phyloP scores from a whole-genome alignment of 2,888 invertebrate genomes.

The Autographa gamma region DNA sequence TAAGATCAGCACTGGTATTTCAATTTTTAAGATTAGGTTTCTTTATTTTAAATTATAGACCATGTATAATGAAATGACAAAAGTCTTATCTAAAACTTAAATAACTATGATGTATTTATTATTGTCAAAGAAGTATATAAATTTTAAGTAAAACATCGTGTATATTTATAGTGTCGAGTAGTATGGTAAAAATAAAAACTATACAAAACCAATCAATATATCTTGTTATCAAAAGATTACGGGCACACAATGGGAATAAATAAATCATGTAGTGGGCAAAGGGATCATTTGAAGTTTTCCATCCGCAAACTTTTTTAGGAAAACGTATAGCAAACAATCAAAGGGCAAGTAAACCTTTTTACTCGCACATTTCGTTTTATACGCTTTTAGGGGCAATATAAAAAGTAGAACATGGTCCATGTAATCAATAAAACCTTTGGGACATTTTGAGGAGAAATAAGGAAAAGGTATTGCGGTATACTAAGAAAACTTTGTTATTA shows the following conservation, averaged over 20 bases:
- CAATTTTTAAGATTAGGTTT: too few relatives aligned
- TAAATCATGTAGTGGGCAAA: slow-evolving; percentile 61
- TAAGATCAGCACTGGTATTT: too few relatives aligned
- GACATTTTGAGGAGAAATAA: slow-evolving; percentile 50
- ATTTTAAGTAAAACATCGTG: too few relatives aligned
- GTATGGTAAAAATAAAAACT: neutral
- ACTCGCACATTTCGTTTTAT: slow-evolving; percentile 75
- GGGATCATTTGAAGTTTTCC: slow-evolving; percentile 57
- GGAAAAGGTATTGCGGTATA: slow-evolving; percentile 49
- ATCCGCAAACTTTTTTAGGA: slow-evolving; percentile 60
- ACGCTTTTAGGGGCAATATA: slow-evolving; percentile 72
- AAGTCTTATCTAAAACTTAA: too few relatives aligned
- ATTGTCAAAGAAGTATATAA: too few relatives aligned
- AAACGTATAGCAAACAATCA: slow-evolving; percentile 79
- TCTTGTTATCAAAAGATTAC: slow-evolving; percentile 45
- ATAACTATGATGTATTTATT: too few relatives aligned
- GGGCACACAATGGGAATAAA: slow-evolving; percentile 60
- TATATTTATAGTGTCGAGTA: neutral
- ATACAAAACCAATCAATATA: slow-evolving; percentile 22
- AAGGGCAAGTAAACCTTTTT: slow-evolving; percentile 78
- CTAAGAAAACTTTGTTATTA: slow-evolving; percentile 41
- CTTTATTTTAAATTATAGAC: too few relatives aligned
- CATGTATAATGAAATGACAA: too few relatives aligned
- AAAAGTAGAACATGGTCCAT: slow-evolving; percentile 70
- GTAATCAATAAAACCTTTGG: slow-evolving; percentile 75